Conservation (phyloP, 2,888 invertebrate species). For the Cryptus viduatorius region DNA sequence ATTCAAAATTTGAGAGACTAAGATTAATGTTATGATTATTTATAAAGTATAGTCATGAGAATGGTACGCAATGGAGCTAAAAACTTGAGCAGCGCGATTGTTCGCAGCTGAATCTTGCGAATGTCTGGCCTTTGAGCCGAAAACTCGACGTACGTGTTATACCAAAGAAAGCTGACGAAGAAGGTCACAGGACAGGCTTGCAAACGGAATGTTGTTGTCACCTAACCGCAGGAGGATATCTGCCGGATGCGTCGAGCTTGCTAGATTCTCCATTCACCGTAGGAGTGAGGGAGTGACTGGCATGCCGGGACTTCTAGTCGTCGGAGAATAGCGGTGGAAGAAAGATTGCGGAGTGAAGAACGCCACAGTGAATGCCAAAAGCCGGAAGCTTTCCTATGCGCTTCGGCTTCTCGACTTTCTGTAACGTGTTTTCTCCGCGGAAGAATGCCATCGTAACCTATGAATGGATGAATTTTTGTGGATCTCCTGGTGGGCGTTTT, state of each 20-base stretch:
- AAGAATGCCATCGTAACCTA: conserved; percentile 27
- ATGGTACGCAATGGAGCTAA: neutral
- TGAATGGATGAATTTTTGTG: neutral
- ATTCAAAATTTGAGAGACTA: no score
- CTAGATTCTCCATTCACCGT: conserved; percentile 46
- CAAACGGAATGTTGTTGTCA: conserved; percentile 14
- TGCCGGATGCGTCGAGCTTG: conserved; percentile 38
- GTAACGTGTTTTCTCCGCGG: conserved; percentile 33
- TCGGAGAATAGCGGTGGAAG: conserved; percentile 34
- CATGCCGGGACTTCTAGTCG: conserved; percentile 2
- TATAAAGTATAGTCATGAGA: neutral
- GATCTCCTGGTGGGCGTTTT: neutral
- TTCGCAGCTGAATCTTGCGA: neutral
- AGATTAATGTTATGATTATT: no score
- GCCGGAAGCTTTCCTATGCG: conserved; percentile 15
- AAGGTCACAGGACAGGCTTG: conserved; percentile 2
- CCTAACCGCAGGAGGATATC: conserved; percentile 43
- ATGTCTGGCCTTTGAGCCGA: neutral
- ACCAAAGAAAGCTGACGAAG: conserved; percentile 13
- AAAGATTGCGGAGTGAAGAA: conserved; percentile 32
- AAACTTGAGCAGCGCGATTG: neutral
- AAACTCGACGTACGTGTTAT: neutral
- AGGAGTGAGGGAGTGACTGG: conserved; percentile 1
- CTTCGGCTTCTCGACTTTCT: conserved; percentile 13
- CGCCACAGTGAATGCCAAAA: conserved; percentile 24